Base-by-base conservation (phyloP, 1,140 invertebrate species). In the Arctopsyche grandis region DNA sequence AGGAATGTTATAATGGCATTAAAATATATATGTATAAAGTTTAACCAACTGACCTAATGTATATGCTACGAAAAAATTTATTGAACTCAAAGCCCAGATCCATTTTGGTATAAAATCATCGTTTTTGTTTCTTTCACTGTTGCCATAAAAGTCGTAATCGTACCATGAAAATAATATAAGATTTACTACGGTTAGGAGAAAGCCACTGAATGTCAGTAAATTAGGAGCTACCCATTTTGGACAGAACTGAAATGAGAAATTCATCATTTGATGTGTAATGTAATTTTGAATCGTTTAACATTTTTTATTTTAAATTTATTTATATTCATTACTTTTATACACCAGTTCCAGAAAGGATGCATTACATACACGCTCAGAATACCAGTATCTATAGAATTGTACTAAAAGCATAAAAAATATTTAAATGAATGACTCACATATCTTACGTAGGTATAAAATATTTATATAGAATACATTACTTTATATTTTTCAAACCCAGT, bases 261-360 rank as follows among this genome's bases (percentile, higher is more conserved):
- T 81, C 79, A 48, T 29, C 29, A 63, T n/a, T n/a, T 58, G 16
- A 69, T 69, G 22, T 29, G 66, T 48, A 56, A 4, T 7, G n/a
- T 43, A 22, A 75, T 24, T 56, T 21, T 63, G 4, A 5, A n/a
- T 76, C 69, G n/a, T n/a, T 9, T 24, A 75, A 52, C 46, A 26
- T n/a, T 48, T 77, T n/a, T 9, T 74, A 66, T 12, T 69, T 5
- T 48, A 38, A n/a, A 12, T 21, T n/a, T 26, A 56, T 75, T 16
- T 4, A 21, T 44, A 43, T 29, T 21, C 85, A 87, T 87, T 90
- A 98, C 97, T 92, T 97, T 91, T 9, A 99, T 96, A 81, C 96
- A 92, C 90, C 91, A 92, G 85, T 99, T 96, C 98, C 98, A 99
- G 88, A 99, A 99, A 26, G 98, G 98, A 86, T 99, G 98, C 95